A percentile compares a stretch with the other conserved stretches of the same genome.
Evolutionary conservation across 2,113 vertebrate genomes (phyloP).

Genomic region (Megaceryle maxima): DNA sequence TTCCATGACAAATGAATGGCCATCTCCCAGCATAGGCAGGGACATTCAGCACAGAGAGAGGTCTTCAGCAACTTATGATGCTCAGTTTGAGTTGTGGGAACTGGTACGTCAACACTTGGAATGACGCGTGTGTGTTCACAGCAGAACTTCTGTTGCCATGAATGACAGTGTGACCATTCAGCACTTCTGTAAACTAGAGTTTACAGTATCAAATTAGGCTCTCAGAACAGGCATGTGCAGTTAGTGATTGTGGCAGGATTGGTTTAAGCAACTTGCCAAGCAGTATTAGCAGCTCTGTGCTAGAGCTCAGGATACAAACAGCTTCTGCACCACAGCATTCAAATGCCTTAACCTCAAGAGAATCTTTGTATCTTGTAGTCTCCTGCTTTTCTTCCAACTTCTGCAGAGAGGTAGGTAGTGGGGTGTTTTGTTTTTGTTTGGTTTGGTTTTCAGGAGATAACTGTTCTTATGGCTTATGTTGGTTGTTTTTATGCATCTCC

Average conservation of each 20-base stretch:
- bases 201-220: neutral
- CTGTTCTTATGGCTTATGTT: neutral
- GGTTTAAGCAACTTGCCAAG: neutral
- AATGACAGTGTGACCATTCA: neutral
- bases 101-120: rapidly evolving
- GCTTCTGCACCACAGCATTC: neutral
- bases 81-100: neutral
- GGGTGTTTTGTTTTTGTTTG: neutral
- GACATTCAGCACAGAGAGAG: neutral
- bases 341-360: neutral
- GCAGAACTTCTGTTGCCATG: neutral
- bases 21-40: rapidly evolving
- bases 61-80: neutral
- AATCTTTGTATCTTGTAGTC: neutral
- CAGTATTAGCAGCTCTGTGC: neutral
- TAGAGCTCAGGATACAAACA: neutral
- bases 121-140: rapidly evolving
- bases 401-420: neutral
- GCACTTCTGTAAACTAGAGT: neutral
- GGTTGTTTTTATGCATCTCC: neutral
- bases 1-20: neutral
- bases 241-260: neutral
- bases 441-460: neutral
- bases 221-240: rapidly evolving
- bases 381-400: neutral